These are phyloP conservation scores for Drosophila koepferae DNA, from an alignment of 2,888 invertebrate genomes.

Conservation along the genomic window DNA sequence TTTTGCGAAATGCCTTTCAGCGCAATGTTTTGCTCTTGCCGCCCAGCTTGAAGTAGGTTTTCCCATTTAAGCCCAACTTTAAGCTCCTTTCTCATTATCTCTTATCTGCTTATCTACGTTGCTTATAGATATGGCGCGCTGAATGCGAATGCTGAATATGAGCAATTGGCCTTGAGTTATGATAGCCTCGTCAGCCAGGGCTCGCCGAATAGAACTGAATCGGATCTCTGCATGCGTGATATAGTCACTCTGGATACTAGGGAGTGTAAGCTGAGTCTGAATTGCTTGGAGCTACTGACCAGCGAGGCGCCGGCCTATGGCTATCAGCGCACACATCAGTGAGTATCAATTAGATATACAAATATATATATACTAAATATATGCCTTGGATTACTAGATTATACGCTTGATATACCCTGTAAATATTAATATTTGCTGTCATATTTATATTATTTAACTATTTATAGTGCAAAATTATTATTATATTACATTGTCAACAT, in stretches of 20 bases:
- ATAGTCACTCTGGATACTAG: constrained; percentile 57
- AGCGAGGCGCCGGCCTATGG: constrained; percentile 75
- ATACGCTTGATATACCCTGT: neutral
- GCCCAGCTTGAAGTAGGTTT: constrained; percentile 52
- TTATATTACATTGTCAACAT: neutral
- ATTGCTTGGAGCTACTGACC: constrained; percentile 73
- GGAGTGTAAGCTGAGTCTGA: constrained; percentile 59
- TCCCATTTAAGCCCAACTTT: too few species aligned
- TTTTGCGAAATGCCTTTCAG: constrained; percentile 73
- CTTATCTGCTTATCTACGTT: neutral
- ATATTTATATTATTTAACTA: too few species aligned
- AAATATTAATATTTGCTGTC: neutral
- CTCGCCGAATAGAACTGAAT: constrained; percentile 65
- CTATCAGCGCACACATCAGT: constrained; percentile 83
- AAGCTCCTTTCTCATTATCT: neutral
- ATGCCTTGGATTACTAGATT: too few species aligned
- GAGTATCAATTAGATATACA: constrained; percentile 37
- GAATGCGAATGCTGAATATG: constrained; percentile 75
- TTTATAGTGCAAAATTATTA: too few species aligned
- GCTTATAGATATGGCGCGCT: constrained; percentile 58
- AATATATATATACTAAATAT: neutral
- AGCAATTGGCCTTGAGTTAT: constrained; percentile 65
- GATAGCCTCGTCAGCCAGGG: constrained; percentile 61
- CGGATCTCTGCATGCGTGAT: constrained; percentile 71
- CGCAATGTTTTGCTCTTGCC: constrained; percentile 66